Base-by-base conservation (phyloP, 2,888 invertebrate genomes). In the Sericinus montela region DNA sequence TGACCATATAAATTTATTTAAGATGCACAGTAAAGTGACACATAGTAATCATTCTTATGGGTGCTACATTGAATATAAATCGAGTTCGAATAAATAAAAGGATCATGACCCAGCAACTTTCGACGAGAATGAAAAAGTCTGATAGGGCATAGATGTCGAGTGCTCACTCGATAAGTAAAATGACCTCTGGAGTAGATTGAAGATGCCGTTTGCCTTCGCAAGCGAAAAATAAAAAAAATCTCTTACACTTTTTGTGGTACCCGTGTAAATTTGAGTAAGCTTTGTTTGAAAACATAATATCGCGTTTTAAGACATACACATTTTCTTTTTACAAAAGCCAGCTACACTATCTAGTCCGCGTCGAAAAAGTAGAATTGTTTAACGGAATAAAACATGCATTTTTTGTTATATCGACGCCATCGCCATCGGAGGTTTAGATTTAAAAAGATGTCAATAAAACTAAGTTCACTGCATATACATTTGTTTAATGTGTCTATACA, bases 401-500 rank as follows among this genome's bases (percentile, higher is more conserved):
- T n/a, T 70, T 68, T 69, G 55, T 62, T 62, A 45, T 44, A 49
- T 58, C 65, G 60, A 64, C 60, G 52, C 19, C 71, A 46, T 58
- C 62, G 57, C 58, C 56, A 35, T 45, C 42, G 34, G 29, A 46
- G n/a, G 37, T 25, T 48, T 7, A 43, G 36, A 45, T 39, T 15
- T 38, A 38, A 49, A 48, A 14, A 14, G 45, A 23, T 30, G 37
- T 28, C 57, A 59, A 59, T 57, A 55, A 60, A 65, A 56, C 54
- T 11, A 59, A 56, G 50, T 55, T 57, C 59, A 62, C 72, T 72
- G 67, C 78, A 84, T 80, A 79, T 81, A 84, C 85, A 86, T 75
- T 74, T 80, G 70, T 83, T 86, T 86, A 84, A 82, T 80, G 72
- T 79, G 72, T 69, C 84, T 86, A 86, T 86, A 85, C 83, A 85